Percentiles rank a stretch among this genome's conserved stretches.
Evolutionary conservation across 2,888 invertebrate species (phyloP).

Genomic region (Dioctria linearis): DNA sequence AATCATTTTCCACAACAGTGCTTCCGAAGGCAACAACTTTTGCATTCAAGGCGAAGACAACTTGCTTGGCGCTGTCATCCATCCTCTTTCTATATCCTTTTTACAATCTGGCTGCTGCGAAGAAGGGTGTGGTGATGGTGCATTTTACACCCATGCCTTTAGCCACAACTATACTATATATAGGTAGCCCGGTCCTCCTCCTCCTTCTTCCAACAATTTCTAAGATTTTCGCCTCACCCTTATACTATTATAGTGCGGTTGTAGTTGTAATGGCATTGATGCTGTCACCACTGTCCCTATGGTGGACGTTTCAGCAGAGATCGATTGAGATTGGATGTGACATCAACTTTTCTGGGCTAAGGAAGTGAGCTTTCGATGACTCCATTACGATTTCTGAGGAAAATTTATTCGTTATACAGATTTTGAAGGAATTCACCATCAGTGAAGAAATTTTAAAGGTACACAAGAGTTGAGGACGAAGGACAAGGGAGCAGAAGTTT

Average conservation of each 20-base stretch:
- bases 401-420: constrained; percentile 44
- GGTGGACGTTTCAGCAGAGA: constrained; percentile 62
- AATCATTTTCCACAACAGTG: constrained; percentile 44
- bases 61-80: not conserved
- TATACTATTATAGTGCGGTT: not conserved
- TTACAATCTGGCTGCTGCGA: not conserved
- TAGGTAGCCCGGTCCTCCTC: not conserved
- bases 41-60: constrained; percentile 39
- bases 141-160: constrained; percentile 20
- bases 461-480: no score
- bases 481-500: no score
- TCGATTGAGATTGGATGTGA: constrained; percentile 64
- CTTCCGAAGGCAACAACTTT: constrained; percentile 46
- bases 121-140: not conserved
- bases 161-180: not conserved
- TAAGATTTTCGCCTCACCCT: constrained; percentile 3
- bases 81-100: not conserved
- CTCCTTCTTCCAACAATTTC: not conserved
- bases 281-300: constrained; percentile 62
- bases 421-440: not conserved
- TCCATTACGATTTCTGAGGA: constrained; percentile 51
- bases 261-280: constrained; percentile 47
- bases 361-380: constrained; percentile 57
- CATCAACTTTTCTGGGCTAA: constrained; percentile 61
- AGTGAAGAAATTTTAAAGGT: no score